phyloP scores from a whole-genome alignment of 2,113 vertebrate genomes.

The Turnix velox region DNA sequence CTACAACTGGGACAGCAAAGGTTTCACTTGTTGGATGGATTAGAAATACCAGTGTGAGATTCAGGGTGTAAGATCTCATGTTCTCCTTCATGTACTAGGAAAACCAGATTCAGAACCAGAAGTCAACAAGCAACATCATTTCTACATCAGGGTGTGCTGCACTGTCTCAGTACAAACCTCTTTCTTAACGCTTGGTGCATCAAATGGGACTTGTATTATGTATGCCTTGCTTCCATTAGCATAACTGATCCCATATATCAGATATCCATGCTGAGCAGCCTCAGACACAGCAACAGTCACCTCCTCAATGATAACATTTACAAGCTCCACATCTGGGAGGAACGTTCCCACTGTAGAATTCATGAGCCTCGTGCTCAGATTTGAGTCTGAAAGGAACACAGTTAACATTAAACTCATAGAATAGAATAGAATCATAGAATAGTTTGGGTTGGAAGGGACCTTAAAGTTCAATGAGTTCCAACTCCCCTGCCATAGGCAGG shows the following conservation, averaged over 20 bases:
- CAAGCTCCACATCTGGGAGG: slow-evolving; percentile 69
- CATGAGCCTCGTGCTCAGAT: slow-evolving; percentile 52
- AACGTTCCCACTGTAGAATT: slow-evolving; percentile 71
- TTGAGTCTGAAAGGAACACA: slow-evolving; percentile 38
- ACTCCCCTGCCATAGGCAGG: no score
- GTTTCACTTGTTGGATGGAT: slow-evolving; percentile 10
- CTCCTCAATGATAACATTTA: slow-evolving; percentile 65
- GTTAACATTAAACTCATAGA: background rate
- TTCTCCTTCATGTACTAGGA: background rate
- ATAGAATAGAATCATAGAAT: no score
- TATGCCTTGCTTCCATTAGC: slow-evolving; percentile 67
- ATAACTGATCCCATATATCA: slow-evolving; percentile 28
- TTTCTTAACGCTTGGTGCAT: slow-evolving; percentile 44
- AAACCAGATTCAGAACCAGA: background rate
- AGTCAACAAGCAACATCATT: background rate
- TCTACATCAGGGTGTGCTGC: background rate
- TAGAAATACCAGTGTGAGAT: slow-evolving; percentile 39
- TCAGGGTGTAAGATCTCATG: slow-evolving; percentile 27
- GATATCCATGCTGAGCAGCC: slow-evolving; percentile 51
- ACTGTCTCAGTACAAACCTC: slow-evolving; percentile 40
- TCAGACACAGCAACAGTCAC: slow-evolving; percentile 47
- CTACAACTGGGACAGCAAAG: background rate
- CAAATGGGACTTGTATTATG: slow-evolving; percentile 67
- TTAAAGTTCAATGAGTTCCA: no score
- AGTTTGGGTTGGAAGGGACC: no score